Base-by-base conservation (phyloP, 2,888 invertebrate species). In the Isoperla grammatica region DNA sequence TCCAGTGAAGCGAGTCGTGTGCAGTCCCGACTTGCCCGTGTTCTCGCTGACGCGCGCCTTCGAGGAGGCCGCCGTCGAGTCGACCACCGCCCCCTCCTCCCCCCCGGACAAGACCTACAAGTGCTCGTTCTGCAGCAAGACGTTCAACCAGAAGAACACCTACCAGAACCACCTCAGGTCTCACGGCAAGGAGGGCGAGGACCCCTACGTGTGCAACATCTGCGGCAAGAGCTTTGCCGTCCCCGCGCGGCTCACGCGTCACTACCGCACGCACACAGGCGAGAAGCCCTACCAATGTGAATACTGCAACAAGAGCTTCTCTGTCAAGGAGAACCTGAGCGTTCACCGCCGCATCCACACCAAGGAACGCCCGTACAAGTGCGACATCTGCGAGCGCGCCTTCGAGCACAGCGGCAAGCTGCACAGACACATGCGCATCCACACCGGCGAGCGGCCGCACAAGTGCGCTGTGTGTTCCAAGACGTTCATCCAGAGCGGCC, bases 201-300 rank as follows among this genome's bases (percentile, higher is more conserved):
- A 91, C 76, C 90, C 90, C 19, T 92, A 92, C 75, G 85, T 87
- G 65, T 93, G 93, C 76, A 89, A 92, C 75, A 90, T 91, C 67
- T 94, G 93, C 74, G 84, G 89, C 68, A 93, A 93, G 74, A 91
- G 91, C 12, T 94, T 93, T 73, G 90, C 93, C 43, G 92, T 93
- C 56, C 93, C 93, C 22, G 93, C 93, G 57, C 81, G 93, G 63
- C 79, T 93, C 66, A 84, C 83, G 60, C 85, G 93, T 49, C 93
- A 94, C 71, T 92, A 91, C 73, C 81, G 93, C 62, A 93, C 92
- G 9, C 93, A 93, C 72, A 93, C 93, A 20, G 93, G 93, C 39
- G 93, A 93, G 72, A 85, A 93, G 68, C 93, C 94, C 1, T 94
- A 91, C 73, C 85, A 89, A 73, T 94, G 93, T 75, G 93, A 94